Base-by-base conservation (phyloP, 1,140 invertebrate species). In the Bathynomus jamesi region DNA sequence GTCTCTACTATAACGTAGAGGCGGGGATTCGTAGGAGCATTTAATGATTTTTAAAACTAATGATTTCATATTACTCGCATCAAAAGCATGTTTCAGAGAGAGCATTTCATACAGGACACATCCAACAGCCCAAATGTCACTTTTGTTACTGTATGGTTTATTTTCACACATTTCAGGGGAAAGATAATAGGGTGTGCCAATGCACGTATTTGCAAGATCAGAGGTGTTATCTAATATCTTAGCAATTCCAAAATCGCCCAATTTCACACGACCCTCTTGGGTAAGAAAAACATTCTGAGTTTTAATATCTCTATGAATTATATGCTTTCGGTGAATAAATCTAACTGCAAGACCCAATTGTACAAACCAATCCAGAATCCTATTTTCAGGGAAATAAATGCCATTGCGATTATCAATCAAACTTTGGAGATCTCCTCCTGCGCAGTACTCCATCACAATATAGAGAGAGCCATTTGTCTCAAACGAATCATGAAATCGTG, bases 381-480 rank as follows among this genome's bases (percentile, higher is more conserved):
- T 67, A 28, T 83, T 81, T 79, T 85, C 83, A 28, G 78, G 46
- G 46, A 53, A 53, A 11, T 13, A n/a, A 13, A 13, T 53, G 46
- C 46, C 46, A 78, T 82, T 80, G 74, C 85, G 84, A 64, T 78
- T 78, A 68, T 83, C 83, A 8, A 87, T 85, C 29, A 82, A 78
- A 32, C 79, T 78, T 46, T 78, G 78, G 5, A 85, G 76, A 79
- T 83, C 83, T 77, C 86, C 86, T 75, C 84, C 83, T 67, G 84
- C 81, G 81, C 86, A 88, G 74, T 83, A 87, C 72, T 87, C 85
- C 81, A 85, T 86, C 7, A 86, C 81, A 61, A 87, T 84, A 72
- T 83, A 85, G 5, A 87, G 78, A 53, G 79, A 82, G 30, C 83
- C 82, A 70, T 77, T 72, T 67, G 69, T 82, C 82, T 85, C 83